Evolutionary conservation across 2,888 invertebrate species (phyloP).

Genomic region (Didymodactylos carnosus): DNA sequence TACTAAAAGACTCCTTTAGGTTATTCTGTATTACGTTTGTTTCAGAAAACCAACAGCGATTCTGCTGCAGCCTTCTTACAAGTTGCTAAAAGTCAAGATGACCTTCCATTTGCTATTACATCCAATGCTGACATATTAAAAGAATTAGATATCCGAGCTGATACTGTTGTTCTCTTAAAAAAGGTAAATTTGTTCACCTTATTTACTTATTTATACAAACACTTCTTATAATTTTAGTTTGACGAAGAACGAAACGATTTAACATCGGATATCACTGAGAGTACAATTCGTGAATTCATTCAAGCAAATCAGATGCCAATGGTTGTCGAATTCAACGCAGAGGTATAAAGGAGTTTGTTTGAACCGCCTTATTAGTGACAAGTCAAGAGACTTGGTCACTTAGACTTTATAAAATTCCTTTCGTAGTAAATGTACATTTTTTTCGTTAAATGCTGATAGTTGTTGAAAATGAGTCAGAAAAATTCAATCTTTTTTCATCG

Average conservation of each 20-base stretch:
- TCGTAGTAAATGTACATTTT: too few species aligned
- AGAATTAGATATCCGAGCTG: constrained; percentile 57
- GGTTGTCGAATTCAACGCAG: constrained; percentile 84
- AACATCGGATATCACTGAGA: constrained; percentile 40
- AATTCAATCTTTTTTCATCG: too few species aligned
- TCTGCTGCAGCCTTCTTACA: constrained; percentile 63
- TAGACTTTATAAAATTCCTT: too few species aligned
- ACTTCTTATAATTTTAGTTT: constrained; percentile 18
- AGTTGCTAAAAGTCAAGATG: constrained; percentile 61
- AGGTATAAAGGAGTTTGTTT: background rate
- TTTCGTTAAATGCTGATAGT: too few species aligned
- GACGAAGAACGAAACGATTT: constrained; percentile 30
- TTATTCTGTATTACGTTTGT: background rate
- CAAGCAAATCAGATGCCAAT: constrained; percentile 62
- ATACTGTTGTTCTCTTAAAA: constrained; percentile 6
- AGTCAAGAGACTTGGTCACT: too few species aligned
- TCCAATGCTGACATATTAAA: constrained; percentile 54
- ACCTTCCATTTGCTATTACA: constrained; percentile 67
- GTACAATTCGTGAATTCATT: constrained; percentile 59
- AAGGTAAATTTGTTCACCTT: constrained; percentile 19
- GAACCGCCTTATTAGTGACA: too few species aligned
- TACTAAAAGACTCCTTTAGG: too few species aligned
- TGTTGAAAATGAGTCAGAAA: too few species aligned
- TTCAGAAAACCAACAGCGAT: constrained; percentile 47
- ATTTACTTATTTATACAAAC: background rate